These are phyloP conservation scores for Suncus etruscus DNA, from an alignment of 2,113 vertebrate genomes.

Conservation along the genomic window DNA sequence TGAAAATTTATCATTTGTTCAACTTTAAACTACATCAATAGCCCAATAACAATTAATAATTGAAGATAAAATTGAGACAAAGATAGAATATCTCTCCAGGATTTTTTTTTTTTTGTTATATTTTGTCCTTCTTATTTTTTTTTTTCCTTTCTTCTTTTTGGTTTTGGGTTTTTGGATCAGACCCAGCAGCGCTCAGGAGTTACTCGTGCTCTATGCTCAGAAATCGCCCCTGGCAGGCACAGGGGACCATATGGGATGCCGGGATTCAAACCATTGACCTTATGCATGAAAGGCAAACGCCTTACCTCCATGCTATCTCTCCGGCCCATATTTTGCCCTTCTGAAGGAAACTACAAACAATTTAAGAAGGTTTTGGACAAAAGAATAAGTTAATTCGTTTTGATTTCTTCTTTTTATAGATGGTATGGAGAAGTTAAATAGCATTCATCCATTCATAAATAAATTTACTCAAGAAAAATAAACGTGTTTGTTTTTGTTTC, in stretches of 20 bases:
- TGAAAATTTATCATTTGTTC: conserved; percentile 45
- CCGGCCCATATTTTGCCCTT: conserved; percentile 5
- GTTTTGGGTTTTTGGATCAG: no score
- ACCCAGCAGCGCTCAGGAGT: no score
- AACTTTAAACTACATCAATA: conserved; percentile 58
- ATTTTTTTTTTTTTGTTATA: background rate
- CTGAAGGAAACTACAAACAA: conserved; percentile 1
- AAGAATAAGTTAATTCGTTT: background rate
- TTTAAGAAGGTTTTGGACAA: conserved; percentile 44
- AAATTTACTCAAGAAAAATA: no score
- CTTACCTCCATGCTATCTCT: no score
- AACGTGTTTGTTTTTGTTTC: no score
- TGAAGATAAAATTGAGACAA: conserved; percentile 21
- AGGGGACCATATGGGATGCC: no score
- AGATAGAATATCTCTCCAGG: background rate
- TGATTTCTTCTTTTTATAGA: conserved; percentile 25
- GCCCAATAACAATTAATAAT: background rate
- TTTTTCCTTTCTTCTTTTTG: no score
- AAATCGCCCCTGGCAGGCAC: no score
- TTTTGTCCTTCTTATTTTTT: no score
- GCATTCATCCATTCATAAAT: background rate
- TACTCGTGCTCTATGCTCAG: no score
- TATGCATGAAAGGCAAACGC: no score
- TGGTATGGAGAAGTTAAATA: conserved; percentile 25
- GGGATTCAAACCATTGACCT: no score